A percentile compares a stretch with the other conserved stretches of the same genome.
phyloP scores from a whole-genome alignment of 1,140 invertebrate species.

The Sinella curviseta region DNA sequence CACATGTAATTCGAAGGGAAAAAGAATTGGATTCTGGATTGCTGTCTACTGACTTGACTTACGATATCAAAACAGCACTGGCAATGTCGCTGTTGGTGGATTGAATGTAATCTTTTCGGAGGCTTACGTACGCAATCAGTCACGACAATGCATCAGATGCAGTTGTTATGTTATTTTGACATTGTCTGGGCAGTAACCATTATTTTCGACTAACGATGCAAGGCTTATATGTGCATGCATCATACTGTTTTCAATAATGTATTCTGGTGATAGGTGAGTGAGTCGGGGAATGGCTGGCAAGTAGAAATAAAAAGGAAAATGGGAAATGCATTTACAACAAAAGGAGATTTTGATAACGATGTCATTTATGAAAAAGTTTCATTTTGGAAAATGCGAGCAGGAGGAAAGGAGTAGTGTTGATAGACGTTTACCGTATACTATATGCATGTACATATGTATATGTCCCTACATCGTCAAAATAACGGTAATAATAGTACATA shows the following conservation, averaged over 20 bases:
- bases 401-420: neutral
- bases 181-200: neutral
- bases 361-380: slow-evolving; percentile 16
- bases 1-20: neutral
- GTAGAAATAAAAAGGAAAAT: neutral
- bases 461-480: too few species aligned
- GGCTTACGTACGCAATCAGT: neutral
- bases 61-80: too few species aligned
- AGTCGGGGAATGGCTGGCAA: too few species aligned
- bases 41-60: neutral
- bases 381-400: neutral
- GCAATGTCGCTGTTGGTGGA: too few species aligned
- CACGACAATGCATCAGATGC: neutral
- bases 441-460: too few species aligned
- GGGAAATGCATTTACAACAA: slow-evolving; percentile 3
- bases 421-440: too few species aligned
- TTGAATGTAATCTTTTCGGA: neutral
- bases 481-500: too few species aligned
- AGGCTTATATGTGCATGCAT: too few species aligned
- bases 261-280: neutral
- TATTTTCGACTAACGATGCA: neutral
- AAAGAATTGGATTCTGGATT: neutral
- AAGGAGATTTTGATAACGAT: slow-evolving; percentile 3
- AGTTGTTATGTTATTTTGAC: neutral
- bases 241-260: neutral